Base-by-base conservation (phyloP, 2,797 vertebrate genomes). In the Notamacropus eugenii region DNA sequence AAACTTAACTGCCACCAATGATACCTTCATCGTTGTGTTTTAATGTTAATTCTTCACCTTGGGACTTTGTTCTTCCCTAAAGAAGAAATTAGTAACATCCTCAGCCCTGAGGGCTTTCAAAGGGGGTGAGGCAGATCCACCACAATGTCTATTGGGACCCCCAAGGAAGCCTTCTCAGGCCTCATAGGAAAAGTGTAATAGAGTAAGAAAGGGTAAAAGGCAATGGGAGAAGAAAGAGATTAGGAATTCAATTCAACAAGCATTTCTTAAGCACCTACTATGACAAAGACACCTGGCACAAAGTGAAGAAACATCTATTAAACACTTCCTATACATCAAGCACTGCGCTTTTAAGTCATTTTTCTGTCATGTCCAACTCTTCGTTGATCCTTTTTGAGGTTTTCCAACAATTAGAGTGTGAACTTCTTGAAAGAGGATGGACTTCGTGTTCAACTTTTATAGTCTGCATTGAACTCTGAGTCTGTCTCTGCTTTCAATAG, bases 11-110 rank as follows among this genome's bases (percentile, higher is more conserved):
- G 92, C 55, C 96, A 95, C 91, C 91, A 14, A 1, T 98, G 98
- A 99, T 97, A 98, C 98, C 98, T 99, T 98, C 97, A 99, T 99
- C 96, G 67, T n/a, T 93, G 95, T 74, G 0, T 94, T 95, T 92
- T 94, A 97, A 94, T 55, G 74, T 55, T 97, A 96, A 55, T 96
- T 94, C 91, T 95, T 55, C 52, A 16, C 11, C 90, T 31, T 34
- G 50, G 90, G 31, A 91, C 29, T 22, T 55, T 91, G 50, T 91
- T 91, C 34, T 55, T 13, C 90, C 50, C 19, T 55, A 55, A 91
- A 46, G 74, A 27, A 94, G 52, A 34, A 40, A 58, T 96, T 90
- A 96, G 97, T 22, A 94, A 93, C 62, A 28, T 82, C 92, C 92
- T 96, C 93, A 24, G 93, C 14, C 52, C 57, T 54, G 5, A n/a